Percentiles rank a stretch among this genome's conserved stretches.
Conservation (phyloP, 2,797 vertebrate genomes). For the Sebastiscus tertius region DNA sequence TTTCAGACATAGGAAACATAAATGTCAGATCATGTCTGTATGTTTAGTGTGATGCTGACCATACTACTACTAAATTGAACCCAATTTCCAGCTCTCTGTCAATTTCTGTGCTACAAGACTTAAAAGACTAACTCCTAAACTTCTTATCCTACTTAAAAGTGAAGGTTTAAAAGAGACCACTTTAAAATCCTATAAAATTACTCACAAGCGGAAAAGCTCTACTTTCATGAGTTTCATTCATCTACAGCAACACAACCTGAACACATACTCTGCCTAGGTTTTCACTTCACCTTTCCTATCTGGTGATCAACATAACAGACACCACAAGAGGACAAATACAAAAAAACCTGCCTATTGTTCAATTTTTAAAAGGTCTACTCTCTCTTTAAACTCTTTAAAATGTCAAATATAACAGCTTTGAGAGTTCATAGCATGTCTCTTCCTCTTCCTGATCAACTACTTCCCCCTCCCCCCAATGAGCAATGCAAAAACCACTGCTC, state of each 20-base stretch:
- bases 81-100: not conserved
- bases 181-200: conserved; percentile 46
- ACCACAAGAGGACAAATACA: not conserved
- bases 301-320: not conserved
- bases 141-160: conserved; percentile 60
- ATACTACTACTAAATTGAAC: not conserved
- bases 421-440: conserved; percentile 33
- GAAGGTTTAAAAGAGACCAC: conserved; percentile 40
- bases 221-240: conserved; percentile 1
- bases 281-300: not conserved
- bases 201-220: conserved; percentile 34
- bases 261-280: not conserved
- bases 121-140: conserved; percentile 47
- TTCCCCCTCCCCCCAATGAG: conserved; percentile 47
- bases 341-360: not conserved
- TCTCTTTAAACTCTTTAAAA: not conserved
- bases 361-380: not conserved
- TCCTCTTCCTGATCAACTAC: conserved; percentile 54
- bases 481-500: conserved; percentile 46
- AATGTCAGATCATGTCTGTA: not conserved
- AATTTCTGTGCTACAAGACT: conserved; percentile 24
- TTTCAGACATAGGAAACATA: conserved; percentile 3
- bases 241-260: not conserved
- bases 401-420: not conserved
- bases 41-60: conserved; percentile 1